Base-by-base conservation (phyloP, 2,113 vertebrate genomes). In the Promerops cafer region DNA sequence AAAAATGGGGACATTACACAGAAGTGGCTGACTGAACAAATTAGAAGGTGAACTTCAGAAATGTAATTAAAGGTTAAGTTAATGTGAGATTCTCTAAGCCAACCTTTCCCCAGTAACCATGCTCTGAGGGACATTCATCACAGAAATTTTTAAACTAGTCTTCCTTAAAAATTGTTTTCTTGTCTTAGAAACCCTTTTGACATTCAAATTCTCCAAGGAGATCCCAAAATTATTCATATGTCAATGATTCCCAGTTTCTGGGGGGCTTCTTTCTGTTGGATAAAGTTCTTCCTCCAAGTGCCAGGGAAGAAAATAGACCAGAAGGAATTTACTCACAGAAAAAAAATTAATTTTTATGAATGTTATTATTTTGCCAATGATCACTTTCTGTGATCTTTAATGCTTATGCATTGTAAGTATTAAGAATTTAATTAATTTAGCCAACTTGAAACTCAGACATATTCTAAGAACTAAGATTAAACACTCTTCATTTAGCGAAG, bases 11-110 rank as follows among this genome's bases (percentile, higher is more conserved):
- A 90, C 1, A 2, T 83, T 70, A 47, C 68, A 68, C 39, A 66
- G 54, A 70, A 96, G 63, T 8, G 60, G 85, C 68, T 93, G 88
- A 77, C 79, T 90, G 74, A 77, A 42, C 7, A 7, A 86, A 93
- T 92, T 74, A 86, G 69, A 86, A 91, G 79, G 75, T 92, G 83
- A 94, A 93, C 44, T 93, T 93, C 68, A 86, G 72, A 86, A 56
- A 28, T 68, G 28, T 83, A 78, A 92, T 92, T 90, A 93, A 76
- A 95, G 68, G 59, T 80, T 54, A 96, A 92, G 66, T 60, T 90
- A 50, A 83, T 11, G 11, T 59, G 66, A 83, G 37, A 86, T 60
- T 63, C 27, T 53, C 56, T 76, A 86, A 80, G 59, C 7, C 31
- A 74, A 26, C 42, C 27, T 49, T 64, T 86, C 24, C 24, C 42